Evolutionary conservation across 2,888 invertebrate genomes (phyloP).

Genomic region (Pristionchus arcanus): DNA sequence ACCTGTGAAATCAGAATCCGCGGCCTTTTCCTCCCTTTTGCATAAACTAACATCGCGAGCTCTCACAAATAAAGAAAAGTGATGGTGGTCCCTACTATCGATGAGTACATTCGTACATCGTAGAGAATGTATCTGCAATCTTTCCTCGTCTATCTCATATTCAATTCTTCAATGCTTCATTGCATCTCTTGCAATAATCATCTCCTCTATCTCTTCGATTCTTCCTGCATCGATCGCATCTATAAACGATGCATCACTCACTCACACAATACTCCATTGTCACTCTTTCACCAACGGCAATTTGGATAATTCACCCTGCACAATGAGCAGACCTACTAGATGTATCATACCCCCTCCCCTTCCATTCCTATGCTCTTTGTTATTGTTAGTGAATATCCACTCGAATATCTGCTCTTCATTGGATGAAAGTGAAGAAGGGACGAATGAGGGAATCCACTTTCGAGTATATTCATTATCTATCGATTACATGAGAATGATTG

Average conservation of each 20-base stretch:
- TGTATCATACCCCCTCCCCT: neutral
- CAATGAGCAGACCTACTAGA: neutral
- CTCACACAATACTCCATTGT: no score
- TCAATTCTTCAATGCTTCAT: constrained; percentile 2
- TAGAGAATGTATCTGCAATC: no score
- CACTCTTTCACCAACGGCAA: no score
- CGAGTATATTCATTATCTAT: neutral
- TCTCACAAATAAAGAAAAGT: no score
- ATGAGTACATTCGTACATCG: no score
- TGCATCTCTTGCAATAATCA: constrained; percentile 58
- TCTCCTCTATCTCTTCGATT: constrained; percentile 57
- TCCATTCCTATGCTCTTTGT: neutral
- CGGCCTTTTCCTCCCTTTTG: no score
- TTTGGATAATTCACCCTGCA: no score
- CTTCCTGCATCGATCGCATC: constrained; percentile 66
- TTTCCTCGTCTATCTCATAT: no score
- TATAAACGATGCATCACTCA: neutral
- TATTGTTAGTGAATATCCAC: neutral
- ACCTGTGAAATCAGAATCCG: no score
- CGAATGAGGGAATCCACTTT: neutral
- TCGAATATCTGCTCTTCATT: neutral
- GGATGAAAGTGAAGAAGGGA: neutral
- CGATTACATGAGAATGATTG: neutral
- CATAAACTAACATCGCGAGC: no score
- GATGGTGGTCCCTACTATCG: no score